Percentiles rank a stretch among this genome's conserved stretches.
phyloP scores from a whole-genome alignment of 2,113 vertebrate genomes.

The Falco punctatus region DNA sequence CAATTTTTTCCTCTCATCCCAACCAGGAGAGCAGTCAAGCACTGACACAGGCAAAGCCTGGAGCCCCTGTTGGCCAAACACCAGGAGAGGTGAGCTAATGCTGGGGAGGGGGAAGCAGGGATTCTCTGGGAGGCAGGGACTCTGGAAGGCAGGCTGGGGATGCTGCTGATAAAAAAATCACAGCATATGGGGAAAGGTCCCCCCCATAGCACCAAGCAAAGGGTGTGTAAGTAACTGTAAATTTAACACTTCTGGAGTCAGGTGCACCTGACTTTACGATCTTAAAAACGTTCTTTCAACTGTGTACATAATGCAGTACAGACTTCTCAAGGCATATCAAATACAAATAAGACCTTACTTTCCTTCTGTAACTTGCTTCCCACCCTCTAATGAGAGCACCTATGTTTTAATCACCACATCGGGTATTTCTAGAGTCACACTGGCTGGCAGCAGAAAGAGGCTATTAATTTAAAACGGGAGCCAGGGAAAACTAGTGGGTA shows the following conservation, averaged over 20 bases:
- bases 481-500: not conserved
- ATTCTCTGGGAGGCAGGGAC: not conserved
- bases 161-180: not conserved
- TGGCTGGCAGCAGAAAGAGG: not conserved
- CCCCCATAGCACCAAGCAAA: not conserved
- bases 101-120: not conserved
- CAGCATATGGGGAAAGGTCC: rapidly evolving
- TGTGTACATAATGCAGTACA: not conserved
- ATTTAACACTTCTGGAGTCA: not conserved
- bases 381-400: not conserved
- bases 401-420: not conserved
- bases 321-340: not conserved
- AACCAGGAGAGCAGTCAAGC: not conserved
- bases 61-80: not conserved
- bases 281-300: not conserved
- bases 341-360: not conserved
- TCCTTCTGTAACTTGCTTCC: not conserved
- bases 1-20: not conserved
- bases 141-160: not conserved
- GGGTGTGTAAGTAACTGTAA: not conserved
- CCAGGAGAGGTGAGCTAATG: rapidly evolving
- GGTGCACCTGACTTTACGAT: not conserved
- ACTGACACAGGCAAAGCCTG: not conserved
- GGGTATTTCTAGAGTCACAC: not conserved
- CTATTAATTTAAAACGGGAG: not conserved